Evolutionary conservation across 2,888 invertebrate species (phyloP).

Genomic region (Aphidoletes aphidimyza): DNA sequence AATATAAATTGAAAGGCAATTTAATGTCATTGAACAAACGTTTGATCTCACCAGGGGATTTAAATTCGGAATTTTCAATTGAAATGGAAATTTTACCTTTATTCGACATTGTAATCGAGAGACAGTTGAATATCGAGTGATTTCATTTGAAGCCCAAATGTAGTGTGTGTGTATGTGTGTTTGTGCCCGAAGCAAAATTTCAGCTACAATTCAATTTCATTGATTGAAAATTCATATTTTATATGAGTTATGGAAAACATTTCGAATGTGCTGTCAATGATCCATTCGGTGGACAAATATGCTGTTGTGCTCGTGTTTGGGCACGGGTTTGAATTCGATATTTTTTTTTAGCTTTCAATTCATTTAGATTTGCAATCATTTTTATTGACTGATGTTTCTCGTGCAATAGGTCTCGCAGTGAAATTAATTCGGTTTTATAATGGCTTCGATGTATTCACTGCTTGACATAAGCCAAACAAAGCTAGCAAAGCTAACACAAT

Average conservation of each 20-base stretch:
- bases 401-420: too few species aligned
- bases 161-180: neutral
- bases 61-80: neutral
- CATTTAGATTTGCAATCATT: too few species aligned
- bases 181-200: neutral
- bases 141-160: neutral
- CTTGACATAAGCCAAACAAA: too few species aligned
- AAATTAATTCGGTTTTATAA: too few species aligned
- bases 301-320: neutral
- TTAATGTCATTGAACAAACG: neutral
- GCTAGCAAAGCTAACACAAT: too few species aligned
- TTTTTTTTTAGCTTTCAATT: slow-evolving; percentile 15
- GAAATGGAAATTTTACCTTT: too few species aligned
- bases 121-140: neutral
- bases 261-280: neutral
- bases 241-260: slow-evolving; percentile 19
- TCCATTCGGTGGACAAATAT: neutral
- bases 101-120: too few species aligned
- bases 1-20: slow-evolving; percentile 16
- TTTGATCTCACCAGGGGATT: slow-evolving; percentile 42
- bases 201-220: neutral
- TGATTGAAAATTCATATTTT: slow-evolving; percentile 49
- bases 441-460: too few species aligned
- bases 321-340: too few species aligned
- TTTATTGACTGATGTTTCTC: too few species aligned